A percentile compares a stretch with the other conserved stretches of the same genome.
Evolutionary conservation across 2,888 invertebrate genomes (phyloP).

Genomic region (Thymelicus acteon): DNA sequence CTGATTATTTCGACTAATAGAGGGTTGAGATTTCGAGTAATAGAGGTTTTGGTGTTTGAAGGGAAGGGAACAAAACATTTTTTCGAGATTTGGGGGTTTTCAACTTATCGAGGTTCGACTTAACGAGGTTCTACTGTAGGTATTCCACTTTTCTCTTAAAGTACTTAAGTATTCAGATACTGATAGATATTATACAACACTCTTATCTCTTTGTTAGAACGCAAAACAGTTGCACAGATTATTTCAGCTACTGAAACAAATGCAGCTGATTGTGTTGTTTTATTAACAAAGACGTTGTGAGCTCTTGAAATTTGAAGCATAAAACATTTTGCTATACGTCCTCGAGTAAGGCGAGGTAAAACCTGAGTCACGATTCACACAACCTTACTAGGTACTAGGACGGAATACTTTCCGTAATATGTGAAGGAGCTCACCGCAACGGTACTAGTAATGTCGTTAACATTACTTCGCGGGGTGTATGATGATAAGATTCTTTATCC

Average conservation of each 20-base stretch:
- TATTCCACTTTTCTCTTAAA: too few species aligned
- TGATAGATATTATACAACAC: too few species aligned
- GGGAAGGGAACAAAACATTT: too few species aligned
- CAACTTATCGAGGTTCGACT: too few species aligned
- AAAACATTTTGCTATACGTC: conserved; percentile 44
- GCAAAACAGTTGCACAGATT: background rate
- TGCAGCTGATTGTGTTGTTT: background rate
- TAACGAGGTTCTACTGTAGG: too few species aligned
- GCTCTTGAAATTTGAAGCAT: background rate
- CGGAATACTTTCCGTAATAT: conserved; percentile 67
- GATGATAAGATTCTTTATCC: conserved; percentile 56
- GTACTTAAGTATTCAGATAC: too few species aligned
- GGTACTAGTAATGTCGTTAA: too few species aligned
- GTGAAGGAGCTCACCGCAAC: conserved; percentile 76
- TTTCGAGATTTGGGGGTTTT: too few species aligned
- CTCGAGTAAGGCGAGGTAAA: conserved; percentile 74
- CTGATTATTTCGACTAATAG: too few species aligned
- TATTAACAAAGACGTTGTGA: background rate
- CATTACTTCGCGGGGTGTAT: conserved; percentile 71
- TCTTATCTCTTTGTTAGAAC: too few species aligned
- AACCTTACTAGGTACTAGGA: conserved; percentile 68
- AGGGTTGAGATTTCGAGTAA: too few species aligned
- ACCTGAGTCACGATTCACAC: conserved; percentile 68
- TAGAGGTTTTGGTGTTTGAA: too few species aligned
- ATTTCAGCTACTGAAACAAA: background rate